Base-by-base conservation (phyloP, 2,888 invertebrate species). In the Panopea generosa region DNA sequence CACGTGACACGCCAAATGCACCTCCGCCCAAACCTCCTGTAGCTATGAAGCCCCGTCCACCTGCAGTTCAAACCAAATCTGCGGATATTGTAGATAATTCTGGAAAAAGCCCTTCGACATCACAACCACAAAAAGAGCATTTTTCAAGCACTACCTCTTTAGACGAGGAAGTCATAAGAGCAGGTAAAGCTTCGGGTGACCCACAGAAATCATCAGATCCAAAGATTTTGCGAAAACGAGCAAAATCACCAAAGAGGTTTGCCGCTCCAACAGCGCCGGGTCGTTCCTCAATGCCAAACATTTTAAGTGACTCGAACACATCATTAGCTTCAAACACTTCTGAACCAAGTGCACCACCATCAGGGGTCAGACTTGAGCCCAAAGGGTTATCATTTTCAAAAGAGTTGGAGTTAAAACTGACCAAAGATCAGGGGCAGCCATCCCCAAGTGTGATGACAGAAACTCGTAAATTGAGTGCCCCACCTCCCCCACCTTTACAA, bases 211-310 rank as follows among this genome's bases (percentile, higher is more conserved):
- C 67, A 22, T 22, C 40, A 14, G 83, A 84, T 18, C 75, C 82
- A 24, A 76, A 65, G 27, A 77, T 86, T 6, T 82, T 87, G 6
- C 66, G 86, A 40, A 78, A 87, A 27, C 67, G 88, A 55, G 83
- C 88, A 7, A 89, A 89, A 68, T 89, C 88, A 65, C 89, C 89
- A 3, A 89, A 89, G 62, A 79, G 88, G 33, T 73, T 73, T 24
- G 77, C 84, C 1, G 87, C 89, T 2, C 88, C 89, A 1, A 73
- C 83, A 6, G 84, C 83, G 1, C 69, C 83, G 7, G 61, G 53
- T 18, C 50, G 85, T n/a, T 53, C 75, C 0, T 78, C 82, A 2
- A 66, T 82, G 49, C 81, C 81, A 16, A 77, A 77, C 24, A 69
- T 76, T 14, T 49, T 57, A 14, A 53, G 68, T 18, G 78, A 81